A percentile compares a stretch with the other conserved stretches of the same genome.
phyloP scores from a whole-genome alignment of 2,888 invertebrate genomes.

The Macaria liturata region DNA sequence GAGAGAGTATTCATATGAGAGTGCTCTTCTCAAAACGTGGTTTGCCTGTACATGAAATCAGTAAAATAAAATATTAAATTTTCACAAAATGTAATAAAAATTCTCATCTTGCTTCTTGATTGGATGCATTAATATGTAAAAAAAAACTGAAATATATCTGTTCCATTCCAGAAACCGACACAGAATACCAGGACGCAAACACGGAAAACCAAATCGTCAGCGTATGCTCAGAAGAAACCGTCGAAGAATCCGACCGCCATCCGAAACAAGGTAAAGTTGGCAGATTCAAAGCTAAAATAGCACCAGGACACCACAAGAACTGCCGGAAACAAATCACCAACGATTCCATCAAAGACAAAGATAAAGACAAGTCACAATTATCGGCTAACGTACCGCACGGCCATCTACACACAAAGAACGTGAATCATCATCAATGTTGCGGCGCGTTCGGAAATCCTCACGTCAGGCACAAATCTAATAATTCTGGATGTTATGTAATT shows the following conservation, averaged over 20 bases:
- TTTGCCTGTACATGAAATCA: no score
- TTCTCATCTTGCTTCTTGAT: no score
- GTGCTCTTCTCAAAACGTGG: no score
- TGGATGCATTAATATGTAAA: no score
- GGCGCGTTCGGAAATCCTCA: slow-evolving; percentile 79
- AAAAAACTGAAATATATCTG: no score
- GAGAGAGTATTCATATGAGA: no score
- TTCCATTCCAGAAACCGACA: slow-evolving; percentile 62
- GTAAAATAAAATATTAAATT: no score
- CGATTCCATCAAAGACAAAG: slow-evolving; percentile 57
- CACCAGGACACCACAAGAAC: slow-evolving; percentile 64
- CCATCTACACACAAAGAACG: slow-evolving; percentile 72
- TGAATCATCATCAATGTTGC: slow-evolving; percentile 78
- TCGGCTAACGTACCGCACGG: slow-evolving; percentile 64
- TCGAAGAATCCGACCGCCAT: slow-evolving; percentile 41
- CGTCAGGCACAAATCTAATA: slow-evolving; percentile 70
- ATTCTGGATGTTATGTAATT: slow-evolving; percentile 68
- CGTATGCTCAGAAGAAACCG: slow-evolving; percentile 49
- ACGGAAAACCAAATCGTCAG: slow-evolving; percentile 62
- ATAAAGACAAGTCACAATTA: slow-evolving; percentile 36
- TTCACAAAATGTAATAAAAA: no score
- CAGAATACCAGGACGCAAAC: slow-evolving; percentile 68
- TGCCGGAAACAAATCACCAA: slow-evolving; percentile 56
- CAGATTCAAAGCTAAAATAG: slow-evolving; percentile 66
- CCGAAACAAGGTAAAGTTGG: slow-evolving; percentile 68